These are phyloP conservation scores for Mormyrus proboscirostris DNA, from an alignment of 2,797 vertebrate species.

Conservation along the genomic window DNA sequence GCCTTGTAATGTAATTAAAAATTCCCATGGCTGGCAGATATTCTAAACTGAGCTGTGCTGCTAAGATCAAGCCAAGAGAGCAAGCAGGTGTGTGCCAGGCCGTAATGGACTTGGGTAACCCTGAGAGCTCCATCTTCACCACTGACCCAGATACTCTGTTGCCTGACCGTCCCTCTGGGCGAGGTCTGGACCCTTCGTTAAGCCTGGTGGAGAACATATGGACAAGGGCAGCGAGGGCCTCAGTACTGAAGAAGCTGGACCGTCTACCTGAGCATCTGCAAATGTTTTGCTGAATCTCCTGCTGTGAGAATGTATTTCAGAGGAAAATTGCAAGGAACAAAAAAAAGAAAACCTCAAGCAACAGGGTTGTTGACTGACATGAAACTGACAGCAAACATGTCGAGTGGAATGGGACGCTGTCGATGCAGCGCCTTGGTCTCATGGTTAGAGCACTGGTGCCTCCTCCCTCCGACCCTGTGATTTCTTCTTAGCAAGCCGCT, in stretches of 20 bases:
- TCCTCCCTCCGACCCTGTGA: neutral
- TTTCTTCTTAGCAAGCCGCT: neutral
- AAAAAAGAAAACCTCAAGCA: neutral
- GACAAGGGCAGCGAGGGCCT: neutral
- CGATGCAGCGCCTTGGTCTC: neutral
- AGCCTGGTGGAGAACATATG: neutral
- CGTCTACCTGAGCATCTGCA: neutral
- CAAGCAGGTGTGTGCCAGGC: neutral
- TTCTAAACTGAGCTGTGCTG: neutral
- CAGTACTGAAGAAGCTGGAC: neutral
- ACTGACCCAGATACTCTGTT: neutral
- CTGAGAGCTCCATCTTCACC: neutral
- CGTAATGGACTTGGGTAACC: neutral
- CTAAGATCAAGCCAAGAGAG: neutral
- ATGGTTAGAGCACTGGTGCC: neutral
- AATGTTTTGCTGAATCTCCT: neutral
- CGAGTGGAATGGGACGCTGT: neutral
- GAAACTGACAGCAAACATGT: neutral
- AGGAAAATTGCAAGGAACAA: neutral
- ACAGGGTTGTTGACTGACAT: neutral
- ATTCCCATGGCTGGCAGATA: neutral
- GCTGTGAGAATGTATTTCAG: neutral
- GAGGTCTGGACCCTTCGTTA: neutral
- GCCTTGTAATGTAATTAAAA: neutral
- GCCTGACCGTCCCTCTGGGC: neutral